A percentile compares a stretch with the other conserved stretches of the same genome.
Conservation (phyloP, 2,888 invertebrate genomes). For the Sepioteuthis lessoniana region DNA sequence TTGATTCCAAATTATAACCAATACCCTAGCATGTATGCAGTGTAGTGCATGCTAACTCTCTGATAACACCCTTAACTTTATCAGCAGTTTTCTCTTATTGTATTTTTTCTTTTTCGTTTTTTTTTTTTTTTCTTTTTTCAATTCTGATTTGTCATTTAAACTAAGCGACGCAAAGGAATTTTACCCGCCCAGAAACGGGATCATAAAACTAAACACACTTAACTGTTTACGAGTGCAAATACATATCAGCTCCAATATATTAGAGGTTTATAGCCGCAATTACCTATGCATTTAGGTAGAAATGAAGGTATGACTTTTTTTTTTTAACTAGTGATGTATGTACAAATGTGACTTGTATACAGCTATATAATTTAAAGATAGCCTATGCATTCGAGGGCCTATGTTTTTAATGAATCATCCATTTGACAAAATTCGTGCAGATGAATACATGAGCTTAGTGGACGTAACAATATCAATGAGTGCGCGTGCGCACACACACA, state of each 20-base stretch:
- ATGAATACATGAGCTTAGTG: neutral
- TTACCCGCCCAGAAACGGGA: neutral
- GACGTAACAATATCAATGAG: too few species aligned
- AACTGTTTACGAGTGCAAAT: slow-evolving; percentile 15
- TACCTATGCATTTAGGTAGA: neutral
- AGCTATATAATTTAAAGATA: neutral
- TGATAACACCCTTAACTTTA: neutral
- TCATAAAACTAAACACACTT: neutral
- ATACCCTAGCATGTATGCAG: neutral
- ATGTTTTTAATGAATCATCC: neutral
- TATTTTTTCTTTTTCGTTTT: too few species aligned
- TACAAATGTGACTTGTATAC: neutral
- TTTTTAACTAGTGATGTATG: neutral
- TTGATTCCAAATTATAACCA: neutral
- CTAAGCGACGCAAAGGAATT: neutral
- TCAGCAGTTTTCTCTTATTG: too few species aligned
- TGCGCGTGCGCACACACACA: neutral
- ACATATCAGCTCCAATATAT: neutral
- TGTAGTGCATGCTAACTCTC: neutral
- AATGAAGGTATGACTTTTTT: neutral
- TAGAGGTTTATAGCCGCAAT: neutral
- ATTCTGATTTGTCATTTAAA: neutral
- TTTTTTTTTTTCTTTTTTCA: too few species aligned
- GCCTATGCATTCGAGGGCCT: neutral
- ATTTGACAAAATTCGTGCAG: neutral